Percentiles rank a stretch among this genome's conserved stretches.
phyloP scores from a whole-genome alignment of 2,888 invertebrate species.

The Thysanoteuthis rhombus region DNA sequence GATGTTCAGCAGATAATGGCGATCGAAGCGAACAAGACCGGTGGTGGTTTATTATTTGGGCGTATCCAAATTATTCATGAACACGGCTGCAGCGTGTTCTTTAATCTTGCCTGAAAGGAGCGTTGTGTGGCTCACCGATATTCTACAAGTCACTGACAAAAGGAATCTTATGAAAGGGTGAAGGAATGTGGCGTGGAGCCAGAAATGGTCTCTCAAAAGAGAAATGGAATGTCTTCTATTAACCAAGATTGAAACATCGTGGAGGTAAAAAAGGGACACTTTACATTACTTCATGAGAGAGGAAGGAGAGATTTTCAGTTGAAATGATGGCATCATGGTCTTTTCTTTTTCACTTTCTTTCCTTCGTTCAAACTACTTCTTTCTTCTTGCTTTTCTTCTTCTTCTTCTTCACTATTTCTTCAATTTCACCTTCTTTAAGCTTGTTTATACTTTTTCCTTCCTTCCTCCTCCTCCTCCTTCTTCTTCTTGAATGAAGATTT shows the following conservation, averaged over 20 bases:
- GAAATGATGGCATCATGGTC: background rate
- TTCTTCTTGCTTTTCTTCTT: no score
- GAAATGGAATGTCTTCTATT: background rate
- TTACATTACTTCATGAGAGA: background rate
- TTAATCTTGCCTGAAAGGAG: background rate
- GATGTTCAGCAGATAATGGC: background rate
- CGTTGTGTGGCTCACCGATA: background rate
- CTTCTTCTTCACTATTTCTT: no score
- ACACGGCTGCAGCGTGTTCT: background rate
- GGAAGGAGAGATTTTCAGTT: background rate
- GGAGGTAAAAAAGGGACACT: background rate
- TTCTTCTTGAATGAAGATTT: no score
- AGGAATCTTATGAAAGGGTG: background rate
- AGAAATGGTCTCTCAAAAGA: background rate
- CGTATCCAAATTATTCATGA: conserved; percentile 12
- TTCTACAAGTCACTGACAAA: background rate
- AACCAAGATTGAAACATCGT: background rate
- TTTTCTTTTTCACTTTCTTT: background rate
- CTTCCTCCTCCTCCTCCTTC: no score
- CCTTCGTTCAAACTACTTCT: background rate
- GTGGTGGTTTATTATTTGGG: background rate
- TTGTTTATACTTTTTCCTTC: no score
- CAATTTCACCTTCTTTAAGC: no score
- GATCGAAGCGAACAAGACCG: background rate
- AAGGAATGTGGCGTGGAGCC: background rate